Percentiles rank a stretch among this genome's conserved stretches.
Evolutionary conservation across 2,113 vertebrate genomes (phyloP).

Genomic region (Fregetta grallaria): DNA sequence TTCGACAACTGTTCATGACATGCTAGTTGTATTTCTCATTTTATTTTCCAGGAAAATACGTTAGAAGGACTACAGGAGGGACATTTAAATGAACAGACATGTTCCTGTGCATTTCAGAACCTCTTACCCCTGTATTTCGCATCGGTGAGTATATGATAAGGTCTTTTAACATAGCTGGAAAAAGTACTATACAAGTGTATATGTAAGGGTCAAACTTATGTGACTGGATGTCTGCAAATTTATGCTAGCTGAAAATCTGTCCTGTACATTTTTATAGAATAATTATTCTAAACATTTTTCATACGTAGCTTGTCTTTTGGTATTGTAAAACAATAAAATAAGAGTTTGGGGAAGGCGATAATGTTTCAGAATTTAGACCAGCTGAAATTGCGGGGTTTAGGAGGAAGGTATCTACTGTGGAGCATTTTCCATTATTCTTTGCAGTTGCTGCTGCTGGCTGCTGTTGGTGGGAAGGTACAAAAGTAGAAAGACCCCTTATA

Average conservation of each 20-base stretch:
- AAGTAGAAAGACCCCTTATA: neutral
- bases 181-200: neutral
- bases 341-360: neutral
- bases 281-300: neutral
- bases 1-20: neutral
- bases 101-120: conserved; percentile 76
- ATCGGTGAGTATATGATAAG: conserved; percentile 78
- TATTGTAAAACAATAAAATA: neutral
- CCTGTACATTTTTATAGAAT: neutral
- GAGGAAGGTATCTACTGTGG: neutral
- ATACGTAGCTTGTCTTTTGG: neutral
- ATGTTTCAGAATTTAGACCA: neutral
- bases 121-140: conserved; percentile 80
- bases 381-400: neutral
- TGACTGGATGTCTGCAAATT: neutral
- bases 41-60: conserved; percentile 78
- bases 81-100: conserved; percentile 81
- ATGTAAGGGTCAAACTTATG: neutral
- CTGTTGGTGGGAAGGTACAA: neutral
- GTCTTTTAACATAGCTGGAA: neutral
- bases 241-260: neutral
- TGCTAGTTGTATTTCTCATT: neutral
- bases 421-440: neutral
- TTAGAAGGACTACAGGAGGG: conserved; percentile 80
- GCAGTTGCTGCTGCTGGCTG: neutral